phyloP scores from a whole-genome alignment of 92 coral and sea anemone species.

The Pocillopora meandrina region DNA sequence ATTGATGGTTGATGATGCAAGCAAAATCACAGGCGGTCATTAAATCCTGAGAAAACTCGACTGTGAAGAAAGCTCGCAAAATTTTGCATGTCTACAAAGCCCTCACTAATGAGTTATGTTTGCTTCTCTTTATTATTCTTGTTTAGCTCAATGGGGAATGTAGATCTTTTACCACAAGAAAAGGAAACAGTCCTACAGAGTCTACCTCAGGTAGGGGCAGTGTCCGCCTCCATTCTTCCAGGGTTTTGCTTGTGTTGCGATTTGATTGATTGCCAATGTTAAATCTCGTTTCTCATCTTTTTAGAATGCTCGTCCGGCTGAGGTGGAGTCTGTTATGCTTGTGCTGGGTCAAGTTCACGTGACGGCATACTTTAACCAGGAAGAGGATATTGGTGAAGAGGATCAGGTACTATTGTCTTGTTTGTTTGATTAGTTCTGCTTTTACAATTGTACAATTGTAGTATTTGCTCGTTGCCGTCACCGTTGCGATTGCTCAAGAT shows the following conservation, averaged over 20 bases:
- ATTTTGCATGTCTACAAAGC: neutral
- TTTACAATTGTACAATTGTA: neutral
- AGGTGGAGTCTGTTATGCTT: conserved; percentile 81
- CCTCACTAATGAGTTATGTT: neutral
- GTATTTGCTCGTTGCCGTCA: too few relatives aligned
- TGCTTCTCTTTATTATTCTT: too few relatives aligned
- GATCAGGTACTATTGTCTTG: conserved; percentile 69
- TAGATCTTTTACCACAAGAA: conserved; percentile 84
- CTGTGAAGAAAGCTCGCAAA: neutral
- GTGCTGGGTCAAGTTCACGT: conserved; percentile 95
- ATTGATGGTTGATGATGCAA: too few relatives aligned
- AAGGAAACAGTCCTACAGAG: conserved; percentile 77
- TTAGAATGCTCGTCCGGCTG: conserved; percentile 47
- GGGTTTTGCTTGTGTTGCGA: neutral
- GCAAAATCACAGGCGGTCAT: too few relatives aligned
- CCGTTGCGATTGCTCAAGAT: too few relatives aligned
- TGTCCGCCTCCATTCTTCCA: too few relatives aligned
- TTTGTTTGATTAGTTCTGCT: neutral
- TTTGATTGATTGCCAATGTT: neutral
- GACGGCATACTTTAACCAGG: conserved; percentile 81
- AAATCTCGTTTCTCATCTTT: neutral
- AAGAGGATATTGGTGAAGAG: conserved; percentile 95
- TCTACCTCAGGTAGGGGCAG: conserved; percentile 76
- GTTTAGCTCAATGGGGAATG: conserved; percentile 90
- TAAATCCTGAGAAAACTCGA: too few relatives aligned